Base-by-base conservation (phyloP, 2,888 invertebrate genomes). In the Junonia oenone region DNA sequence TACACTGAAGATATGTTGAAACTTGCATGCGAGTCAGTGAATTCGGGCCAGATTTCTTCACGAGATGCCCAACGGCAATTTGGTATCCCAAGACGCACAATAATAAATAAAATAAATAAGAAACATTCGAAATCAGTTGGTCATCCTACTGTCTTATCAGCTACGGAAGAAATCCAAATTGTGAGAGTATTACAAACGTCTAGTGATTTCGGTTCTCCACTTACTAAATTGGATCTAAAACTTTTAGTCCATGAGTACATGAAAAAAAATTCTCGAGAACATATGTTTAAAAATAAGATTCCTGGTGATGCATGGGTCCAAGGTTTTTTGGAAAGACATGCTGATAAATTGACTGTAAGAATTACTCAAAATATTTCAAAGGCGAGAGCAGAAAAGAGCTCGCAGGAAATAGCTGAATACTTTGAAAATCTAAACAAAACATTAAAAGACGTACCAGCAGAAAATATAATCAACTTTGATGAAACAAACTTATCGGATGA, bases 281-380 rank as follows among this genome's bases (percentile, higher is more conserved):
- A 27, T 27, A 27, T 27, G 27, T 27, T 27, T 27, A 27, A 27
- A n/a, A n/a, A n/a, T n/a, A n/a, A n/a, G n/a, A n/a, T n/a, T n/a
- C n/a, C n/a, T n/a, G n/a, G n/a, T n/a, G 51, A 62, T 52, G 27
- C 48, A n/a, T 62, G 62, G 63, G 58, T 60, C 0, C 43, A 51
- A 11, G 14, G 31, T 4, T 60, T 62, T 57, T 49, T 62, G 22
- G 29, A 48, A 2, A 19, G 61, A 13, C 52, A 64, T 40, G 19
- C 27, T 2, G 47, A 56, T n/a, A 51, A 63, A 63, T 43, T 66
- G 26, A 59, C 56, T 43, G 11, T 57, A 8, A 62, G 65, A 35
- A 48, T 13, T 13, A 51, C 51, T 6, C 66, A 67, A 58, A 68
- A 68, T 54, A 68, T 67, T 40, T 62, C 62, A 52, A 61, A 56